phyloP scores from a whole-genome alignment of 1,140 invertebrate genomes.

The Bombyx mandarina region DNA sequence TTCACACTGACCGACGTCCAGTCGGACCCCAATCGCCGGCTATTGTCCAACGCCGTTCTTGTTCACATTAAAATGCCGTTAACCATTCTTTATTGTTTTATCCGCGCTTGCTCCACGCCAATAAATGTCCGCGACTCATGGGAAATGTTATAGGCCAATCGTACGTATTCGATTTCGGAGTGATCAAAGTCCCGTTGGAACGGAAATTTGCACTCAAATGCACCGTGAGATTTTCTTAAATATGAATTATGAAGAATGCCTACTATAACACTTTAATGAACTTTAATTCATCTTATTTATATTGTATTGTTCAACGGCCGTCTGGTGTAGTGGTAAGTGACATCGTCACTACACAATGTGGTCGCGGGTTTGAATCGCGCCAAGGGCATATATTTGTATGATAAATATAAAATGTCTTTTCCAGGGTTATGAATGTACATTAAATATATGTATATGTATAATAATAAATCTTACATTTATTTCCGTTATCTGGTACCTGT shows the following conservation, averaged over 20 bases:
- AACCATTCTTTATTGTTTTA: slow-evolving; percentile 70
- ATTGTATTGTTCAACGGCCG: too few relatives aligned
- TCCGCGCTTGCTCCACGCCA: slow-evolving; percentile 40
- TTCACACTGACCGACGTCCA: slow-evolving; percentile 43
- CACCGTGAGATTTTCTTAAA: not conserved
- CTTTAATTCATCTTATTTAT: too few relatives aligned
- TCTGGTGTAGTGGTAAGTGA: too few relatives aligned
- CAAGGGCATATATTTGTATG: too few relatives aligned
- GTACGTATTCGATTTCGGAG: slow-evolving; percentile 37
- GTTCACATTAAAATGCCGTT: slow-evolving; percentile 67
- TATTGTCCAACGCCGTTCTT: slow-evolving; percentile 58
- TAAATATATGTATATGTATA: too few relatives aligned
- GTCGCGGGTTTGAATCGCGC: too few relatives aligned
- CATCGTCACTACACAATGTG: too few relatives aligned
- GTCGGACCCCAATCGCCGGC: slow-evolving; percentile 42
- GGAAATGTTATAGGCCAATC: slow-evolving; percentile 38
- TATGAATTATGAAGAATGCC: not conserved
- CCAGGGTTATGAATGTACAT: too few relatives aligned
- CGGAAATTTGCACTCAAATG: slow-evolving; percentile 38
- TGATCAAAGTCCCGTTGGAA: slow-evolving; percentile 55
- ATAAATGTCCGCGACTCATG: slow-evolving; percentile 59
- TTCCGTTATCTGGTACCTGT: too few relatives aligned
- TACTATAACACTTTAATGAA: too few relatives aligned
- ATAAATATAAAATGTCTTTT: too few relatives aligned
- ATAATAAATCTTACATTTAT: too few relatives aligned